Percentiles rank a stretch among this genome's conserved stretches.
phyloP scores from a whole-genome alignment of 92 coral and sea anemone genomes.

The Chrysogorgia sp. region DNA sequence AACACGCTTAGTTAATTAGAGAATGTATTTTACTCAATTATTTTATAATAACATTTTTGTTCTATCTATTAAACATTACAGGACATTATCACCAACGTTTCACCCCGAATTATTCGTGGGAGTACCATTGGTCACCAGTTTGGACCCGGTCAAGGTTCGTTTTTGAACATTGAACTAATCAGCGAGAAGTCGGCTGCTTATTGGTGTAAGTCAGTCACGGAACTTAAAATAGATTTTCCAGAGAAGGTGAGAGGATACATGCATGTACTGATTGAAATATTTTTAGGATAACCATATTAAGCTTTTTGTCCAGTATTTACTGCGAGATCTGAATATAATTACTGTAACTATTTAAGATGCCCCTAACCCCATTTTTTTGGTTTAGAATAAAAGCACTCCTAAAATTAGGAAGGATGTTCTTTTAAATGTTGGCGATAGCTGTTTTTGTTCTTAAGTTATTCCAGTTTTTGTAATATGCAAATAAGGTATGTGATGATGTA shows the following conservation, averaged over 20 bases:
- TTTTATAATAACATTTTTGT: not conserved
- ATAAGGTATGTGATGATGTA: too few species aligned
- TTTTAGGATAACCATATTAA: not conserved
- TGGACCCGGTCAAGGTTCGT: constrained; percentile 97
- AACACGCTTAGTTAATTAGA: too few species aligned
- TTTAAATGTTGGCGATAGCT: too few species aligned
- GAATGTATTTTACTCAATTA: not conserved
- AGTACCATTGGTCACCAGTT: constrained; percentile 90
- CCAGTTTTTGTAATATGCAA: too few species aligned
- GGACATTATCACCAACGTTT: constrained; percentile 90
- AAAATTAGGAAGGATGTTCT: too few species aligned
- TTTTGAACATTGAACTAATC: constrained; percentile 92
- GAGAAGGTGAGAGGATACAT: constrained; percentile 65
- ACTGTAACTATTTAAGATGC: too few species aligned
- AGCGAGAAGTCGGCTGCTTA: constrained; percentile 99
- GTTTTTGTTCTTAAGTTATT: too few species aligned
- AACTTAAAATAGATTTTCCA: constrained; percentile 87
- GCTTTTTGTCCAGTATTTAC: not conserved
- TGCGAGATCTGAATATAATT: not conserved
- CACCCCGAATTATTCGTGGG: constrained; percentile 98
- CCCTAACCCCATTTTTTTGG: too few species aligned
- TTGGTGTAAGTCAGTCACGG: constrained; percentile 93
- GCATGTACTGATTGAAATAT: not conserved
- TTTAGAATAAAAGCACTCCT: too few species aligned
- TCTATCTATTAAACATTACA: constrained; percentile 10